These are phyloP conservation scores for Psix sp. DNA, from an alignment of 1,140 invertebrate species.

Conservation along the genomic window DNA sequence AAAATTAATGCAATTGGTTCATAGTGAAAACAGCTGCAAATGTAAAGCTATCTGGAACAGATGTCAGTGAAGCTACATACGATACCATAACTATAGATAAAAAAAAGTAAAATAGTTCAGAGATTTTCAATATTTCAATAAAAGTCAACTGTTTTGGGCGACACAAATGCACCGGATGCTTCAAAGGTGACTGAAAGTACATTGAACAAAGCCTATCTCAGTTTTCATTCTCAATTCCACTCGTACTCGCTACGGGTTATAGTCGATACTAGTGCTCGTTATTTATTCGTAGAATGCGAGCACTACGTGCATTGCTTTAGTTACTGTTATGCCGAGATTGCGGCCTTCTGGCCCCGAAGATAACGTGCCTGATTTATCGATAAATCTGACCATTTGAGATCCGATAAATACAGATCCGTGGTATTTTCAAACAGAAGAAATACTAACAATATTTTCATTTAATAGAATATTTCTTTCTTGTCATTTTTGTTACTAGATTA, in stretches of 20 bases:
- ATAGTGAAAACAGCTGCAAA: constrained; percentile 32
- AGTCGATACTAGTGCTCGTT: constrained; percentile 54
- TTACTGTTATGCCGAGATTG: constrained; percentile 55
- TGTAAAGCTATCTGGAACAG: constrained; percentile 36
- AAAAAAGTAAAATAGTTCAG: constrained; percentile 21
- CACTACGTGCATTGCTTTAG: constrained; percentile 60
- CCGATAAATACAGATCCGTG: constrained; percentile 41
- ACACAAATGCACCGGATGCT: constrained; percentile 55
- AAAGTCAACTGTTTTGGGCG: constrained; percentile 42
- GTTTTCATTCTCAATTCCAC: constrained; percentile 51
- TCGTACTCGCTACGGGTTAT: constrained; percentile 46
- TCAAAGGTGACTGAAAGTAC: constrained; percentile 44
- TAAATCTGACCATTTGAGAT: constrained; percentile 38
- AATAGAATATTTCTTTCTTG: too few relatives aligned
- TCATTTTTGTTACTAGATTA: too few relatives aligned
- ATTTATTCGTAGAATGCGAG: constrained; percentile 59
- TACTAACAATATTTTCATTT: too few relatives aligned
- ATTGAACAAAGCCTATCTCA: constrained; percentile 51
- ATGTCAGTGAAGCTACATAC: constrained; percentile 19
- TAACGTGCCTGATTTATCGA: constrained; percentile 48
- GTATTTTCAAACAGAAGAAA: too few relatives aligned
- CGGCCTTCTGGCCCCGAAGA: constrained; percentile 42
- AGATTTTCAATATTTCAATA: constrained; percentile 55
- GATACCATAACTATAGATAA: constrained; percentile 17
- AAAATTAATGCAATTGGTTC: constrained; percentile 14